Evolutionary conservation across 2,888 invertebrate species (phyloP).

Genomic region (Sericinus montela): DNA sequence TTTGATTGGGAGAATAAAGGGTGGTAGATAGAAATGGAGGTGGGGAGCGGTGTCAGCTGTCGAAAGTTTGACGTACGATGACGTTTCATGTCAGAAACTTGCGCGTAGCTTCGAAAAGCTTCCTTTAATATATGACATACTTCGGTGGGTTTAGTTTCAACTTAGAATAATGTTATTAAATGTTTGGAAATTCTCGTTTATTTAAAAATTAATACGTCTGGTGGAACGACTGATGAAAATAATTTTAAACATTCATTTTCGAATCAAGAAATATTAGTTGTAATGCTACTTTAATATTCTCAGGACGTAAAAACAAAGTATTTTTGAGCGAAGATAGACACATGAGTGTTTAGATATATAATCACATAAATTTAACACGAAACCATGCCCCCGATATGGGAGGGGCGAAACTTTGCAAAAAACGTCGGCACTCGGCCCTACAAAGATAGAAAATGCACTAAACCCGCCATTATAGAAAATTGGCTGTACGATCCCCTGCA

Average conservation of each 20-base stretch:
- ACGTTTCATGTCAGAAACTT: slow-evolving; percentile 54
- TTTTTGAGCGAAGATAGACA: no score
- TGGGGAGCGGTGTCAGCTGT: slow-evolving; percentile 49
- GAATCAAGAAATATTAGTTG: no score
- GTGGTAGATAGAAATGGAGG: slow-evolving; percentile 27
- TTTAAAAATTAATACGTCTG: no score
- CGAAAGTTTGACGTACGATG: slow-evolving; percentile 64
- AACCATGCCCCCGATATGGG: slow-evolving; percentile 52
- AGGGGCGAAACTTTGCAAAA: slow-evolving; percentile 54
- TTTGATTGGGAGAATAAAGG: slow-evolving; percentile 25
- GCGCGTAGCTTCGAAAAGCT: slow-evolving; percentile 44
- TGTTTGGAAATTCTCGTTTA: no score
- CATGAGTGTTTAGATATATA: slow-evolving; percentile 4
- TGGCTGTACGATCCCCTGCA: slow-evolving; percentile 56
- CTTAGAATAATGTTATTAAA: background rate
- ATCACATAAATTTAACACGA: slow-evolving; percentile 34
- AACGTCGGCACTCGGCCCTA: slow-evolving; percentile 63
- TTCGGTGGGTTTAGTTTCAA: slow-evolving; percentile 3
- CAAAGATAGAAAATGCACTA: slow-evolving; percentile 65
- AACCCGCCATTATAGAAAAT: slow-evolving; percentile 74
- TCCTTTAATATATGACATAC: slow-evolving; percentile 19
- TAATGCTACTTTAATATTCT: no score
- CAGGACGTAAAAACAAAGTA: no score
- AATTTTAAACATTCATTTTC: no score
- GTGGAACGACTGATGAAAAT: no score